Evolutionary conservation across 1,140 invertebrate genomes (phyloP).

Genomic region (Adoxophyes honmai): DNA sequence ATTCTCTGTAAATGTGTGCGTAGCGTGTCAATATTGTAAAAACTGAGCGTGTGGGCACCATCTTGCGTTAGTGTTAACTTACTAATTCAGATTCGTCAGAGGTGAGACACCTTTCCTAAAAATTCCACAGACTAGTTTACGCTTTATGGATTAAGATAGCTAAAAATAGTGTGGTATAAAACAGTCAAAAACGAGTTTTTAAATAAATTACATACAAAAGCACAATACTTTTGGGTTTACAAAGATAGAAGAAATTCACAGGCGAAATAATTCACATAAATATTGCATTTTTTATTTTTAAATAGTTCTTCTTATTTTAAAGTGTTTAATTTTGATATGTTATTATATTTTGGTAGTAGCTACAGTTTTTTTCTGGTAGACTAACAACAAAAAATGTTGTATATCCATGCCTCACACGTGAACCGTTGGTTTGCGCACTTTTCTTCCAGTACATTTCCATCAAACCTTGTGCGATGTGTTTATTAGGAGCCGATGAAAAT

Average conservation of each 20-base stretch:
- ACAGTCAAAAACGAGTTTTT: no score
- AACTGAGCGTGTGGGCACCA: conserved; percentile 30
- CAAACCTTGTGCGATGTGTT: conserved; percentile 36
- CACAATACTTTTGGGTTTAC: no score
- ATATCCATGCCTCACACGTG: conserved; percentile 22
- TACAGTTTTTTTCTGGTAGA: no score
- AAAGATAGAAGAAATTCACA: no score
- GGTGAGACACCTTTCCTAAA: conserved; percentile 42
- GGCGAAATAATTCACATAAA: no score
- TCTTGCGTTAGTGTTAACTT: conserved; percentile 27
- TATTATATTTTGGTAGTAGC: no score
- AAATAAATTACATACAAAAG: no score
- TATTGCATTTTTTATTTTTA: no score
- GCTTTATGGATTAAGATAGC: no score
- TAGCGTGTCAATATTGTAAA: conserved; percentile 31
- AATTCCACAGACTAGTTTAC: background rate
- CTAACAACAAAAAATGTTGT: conserved; percentile 37
- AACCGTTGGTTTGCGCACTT: conserved; percentile 38
- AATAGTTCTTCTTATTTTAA: no score
- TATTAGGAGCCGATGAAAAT: conserved; percentile 31
- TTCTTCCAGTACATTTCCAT: conserved; percentile 62
- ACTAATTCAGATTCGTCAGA: conserved; percentile 42
- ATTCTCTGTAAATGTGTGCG: conserved; percentile 20
- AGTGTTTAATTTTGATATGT: no score
- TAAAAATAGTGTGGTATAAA: no score